These are phyloP conservation scores for Rhogogaster chlorosoma DNA, from an alignment of 2,888 invertebrate genomes.

Conservation along the genomic window DNA sequence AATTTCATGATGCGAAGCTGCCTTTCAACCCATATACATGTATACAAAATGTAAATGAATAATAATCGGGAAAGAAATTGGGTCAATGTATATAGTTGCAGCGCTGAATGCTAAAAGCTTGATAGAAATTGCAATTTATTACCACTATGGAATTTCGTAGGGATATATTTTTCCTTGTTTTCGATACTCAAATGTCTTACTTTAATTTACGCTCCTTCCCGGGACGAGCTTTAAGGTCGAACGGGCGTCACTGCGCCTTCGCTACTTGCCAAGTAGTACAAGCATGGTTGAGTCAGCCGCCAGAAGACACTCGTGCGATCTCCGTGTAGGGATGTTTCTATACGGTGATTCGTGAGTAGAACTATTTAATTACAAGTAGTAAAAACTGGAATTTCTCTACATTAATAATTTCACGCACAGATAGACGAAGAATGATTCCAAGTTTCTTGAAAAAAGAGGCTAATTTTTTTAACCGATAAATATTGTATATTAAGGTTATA, in stretches of 20 bases:
- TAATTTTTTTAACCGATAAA: background rate
- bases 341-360: conserved; percentile 1
- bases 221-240: conserved; percentile 62
- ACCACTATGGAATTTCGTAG: background rate
- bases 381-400: background rate
- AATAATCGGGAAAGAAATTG: background rate
- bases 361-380: background rate
- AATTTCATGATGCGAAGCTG: conserved; percentile 18
- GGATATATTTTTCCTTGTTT: background rate
- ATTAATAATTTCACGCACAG: background rate
- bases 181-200: conserved; percentile 23
- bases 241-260: conserved; percentile 66
- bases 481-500: background rate
- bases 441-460: background rate
- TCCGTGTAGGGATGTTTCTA: background rate
- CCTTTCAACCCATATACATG: conserved; percentile 18
- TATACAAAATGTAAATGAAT: conserved; percentile 38
- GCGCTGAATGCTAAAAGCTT: background rate
- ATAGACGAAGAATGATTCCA: background rate
- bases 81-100: conserved; percentile 23
- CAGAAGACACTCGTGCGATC: conserved; percentile 47
- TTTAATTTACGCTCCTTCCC: conserved; percentile 35
- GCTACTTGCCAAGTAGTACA: conserved; percentile 66
- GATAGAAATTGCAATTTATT: background rate
- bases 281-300: conserved; percentile 58